These are phyloP conservation scores for Matsumyia berberina DNA, from an alignment of 2,888 invertebrate genomes.

Conservation along the genomic window DNA sequence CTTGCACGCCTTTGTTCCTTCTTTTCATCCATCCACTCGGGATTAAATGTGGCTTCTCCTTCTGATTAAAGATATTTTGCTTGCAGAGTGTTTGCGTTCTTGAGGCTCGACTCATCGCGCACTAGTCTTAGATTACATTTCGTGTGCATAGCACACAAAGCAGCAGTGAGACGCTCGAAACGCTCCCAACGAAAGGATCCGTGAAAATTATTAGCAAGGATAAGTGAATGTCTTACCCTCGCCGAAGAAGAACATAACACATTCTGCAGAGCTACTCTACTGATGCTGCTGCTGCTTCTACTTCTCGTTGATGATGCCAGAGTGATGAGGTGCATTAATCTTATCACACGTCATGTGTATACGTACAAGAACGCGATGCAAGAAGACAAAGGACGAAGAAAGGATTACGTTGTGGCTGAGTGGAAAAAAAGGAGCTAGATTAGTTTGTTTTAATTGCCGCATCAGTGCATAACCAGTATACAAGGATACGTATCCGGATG, in stretches of 20 bases:
- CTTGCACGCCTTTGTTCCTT: conserved; percentile 49
- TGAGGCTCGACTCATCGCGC: neutral
- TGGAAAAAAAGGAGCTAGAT: conserved; percentile 54
- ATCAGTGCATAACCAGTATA: conserved; percentile 32
- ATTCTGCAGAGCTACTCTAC: neutral
- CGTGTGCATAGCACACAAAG: conserved; percentile 15
- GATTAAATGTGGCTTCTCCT: conserved; percentile 65
- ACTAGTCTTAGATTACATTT: conserved; percentile 12
- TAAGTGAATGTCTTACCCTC: conserved; percentile 66
- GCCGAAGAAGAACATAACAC: neutral
- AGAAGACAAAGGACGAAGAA: conserved; percentile 26
- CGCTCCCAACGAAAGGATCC: conserved; percentile 4
- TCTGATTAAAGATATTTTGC: conserved; percentile 66
- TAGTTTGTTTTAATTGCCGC: conserved; percentile 61
- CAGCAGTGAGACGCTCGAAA: neutral
- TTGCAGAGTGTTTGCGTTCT: conserved; percentile 38
- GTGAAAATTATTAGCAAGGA: conserved; percentile 64
- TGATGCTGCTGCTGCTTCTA: conserved; percentile 4
- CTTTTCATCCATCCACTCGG: conserved; percentile 30
- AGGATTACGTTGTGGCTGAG: conserved; percentile 45
- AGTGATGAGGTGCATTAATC: conserved; percentile 69
- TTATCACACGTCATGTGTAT: conserved; percentile 61
- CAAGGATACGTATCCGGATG: conserved; percentile 11
- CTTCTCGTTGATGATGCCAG: conserved; percentile 45
- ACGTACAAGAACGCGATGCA: conserved; percentile 8